Base-by-base conservation (phyloP, 2,888 invertebrate genomes). In the Cosmia trapezina region DNA sequence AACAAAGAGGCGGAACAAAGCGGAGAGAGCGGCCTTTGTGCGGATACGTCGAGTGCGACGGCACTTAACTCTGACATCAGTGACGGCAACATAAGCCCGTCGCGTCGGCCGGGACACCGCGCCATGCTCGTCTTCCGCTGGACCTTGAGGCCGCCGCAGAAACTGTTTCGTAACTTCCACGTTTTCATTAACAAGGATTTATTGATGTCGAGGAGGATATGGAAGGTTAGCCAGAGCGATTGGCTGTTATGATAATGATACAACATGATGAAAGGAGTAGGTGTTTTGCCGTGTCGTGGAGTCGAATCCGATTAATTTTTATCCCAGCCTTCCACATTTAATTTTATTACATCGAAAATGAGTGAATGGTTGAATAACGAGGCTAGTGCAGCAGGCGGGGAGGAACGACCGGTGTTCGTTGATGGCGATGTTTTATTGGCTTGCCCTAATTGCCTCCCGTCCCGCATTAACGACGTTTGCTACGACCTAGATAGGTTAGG, bases 1-100 rank as follows among this genome's bases (percentile, higher is more conserved):
- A 93, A 96, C 95, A 95, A 96, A 95, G 94, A 94, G 90, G 93
- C 93, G 93, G 93, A 94, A 96, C 95, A 96, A 95, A 94, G 94
- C 93, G 90, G 93, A 92, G 94, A 95, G 95, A 94, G 93, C 92
- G 88, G 94, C 92, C 93, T 95, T 95, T 95, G 94, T 94, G 91
- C 89, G 90, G 92, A 91, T 91, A 93, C 90, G 92, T 91, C 84
- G 91, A 93, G 93, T 90, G 90, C 92, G 91, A 89, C 91, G 91
- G 88, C 94, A 95, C 95, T 95, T 94, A 93, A 89, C 93, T 93
- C 91, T 91, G 92, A 93, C 94, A 93, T 92, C 93, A 88, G 88
- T 89, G 91, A 88, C 88, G 89, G 87, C 86, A 89, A 88, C 91
- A 88, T 83, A 88, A 82, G 76, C 88, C 85, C 73, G 85, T 75